These are phyloP conservation scores for Drosophila monieri DNA, from an alignment of 2,888 invertebrate species.

Conservation along the genomic window DNA sequence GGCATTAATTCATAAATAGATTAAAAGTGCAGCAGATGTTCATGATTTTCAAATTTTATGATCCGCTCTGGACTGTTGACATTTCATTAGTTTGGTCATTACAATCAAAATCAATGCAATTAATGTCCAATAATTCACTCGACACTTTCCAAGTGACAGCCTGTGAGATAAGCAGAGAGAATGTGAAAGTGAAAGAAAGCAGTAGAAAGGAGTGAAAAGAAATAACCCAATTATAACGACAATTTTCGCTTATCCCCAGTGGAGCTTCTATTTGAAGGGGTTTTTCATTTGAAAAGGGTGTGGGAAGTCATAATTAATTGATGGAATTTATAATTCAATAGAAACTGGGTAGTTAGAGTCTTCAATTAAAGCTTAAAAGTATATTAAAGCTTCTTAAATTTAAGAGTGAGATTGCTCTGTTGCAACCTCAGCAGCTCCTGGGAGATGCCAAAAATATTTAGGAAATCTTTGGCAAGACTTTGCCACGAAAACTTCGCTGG, in stretches of 20 bases:
- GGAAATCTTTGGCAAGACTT: slow-evolving; percentile 17
- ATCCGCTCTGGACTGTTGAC: slow-evolving; percentile 23
- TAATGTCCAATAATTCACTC: slow-evolving; percentile 31
- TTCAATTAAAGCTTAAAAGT: not conserved
- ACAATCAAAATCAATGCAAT: slow-evolving; percentile 52
- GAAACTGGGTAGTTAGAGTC: not conserved
- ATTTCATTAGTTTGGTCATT: slow-evolving; percentile 54
- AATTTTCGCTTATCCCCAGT: slow-evolving; percentile 20
- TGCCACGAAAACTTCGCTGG: slow-evolving; percentile 21
- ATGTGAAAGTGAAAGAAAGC: slow-evolving; percentile 1
- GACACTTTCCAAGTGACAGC: slow-evolving; percentile 38
- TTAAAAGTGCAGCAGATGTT: slow-evolving; percentile 67
- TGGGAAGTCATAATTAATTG: slow-evolving; percentile 22
- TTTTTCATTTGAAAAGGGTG: slow-evolving; percentile 1
- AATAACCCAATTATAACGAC: slow-evolving; percentile 30
- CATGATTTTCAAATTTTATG: slow-evolving; percentile 16
- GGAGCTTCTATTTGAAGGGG: slow-evolving; percentile 7
- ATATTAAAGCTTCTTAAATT: not conserved
- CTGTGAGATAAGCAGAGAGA: not conserved
- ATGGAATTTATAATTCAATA: slow-evolving; percentile 3
- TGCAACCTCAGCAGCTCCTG: slow-evolving; percentile 22
- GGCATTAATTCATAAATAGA: slow-evolving; percentile 71
- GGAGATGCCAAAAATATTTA: slow-evolving; percentile 32
- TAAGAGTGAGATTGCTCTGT: not conserved
- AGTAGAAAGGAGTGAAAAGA: not conserved